Evolutionary conservation across 1,140 invertebrate genomes (phyloP).

Genomic region (Conopomorpha cramerella): DNA sequence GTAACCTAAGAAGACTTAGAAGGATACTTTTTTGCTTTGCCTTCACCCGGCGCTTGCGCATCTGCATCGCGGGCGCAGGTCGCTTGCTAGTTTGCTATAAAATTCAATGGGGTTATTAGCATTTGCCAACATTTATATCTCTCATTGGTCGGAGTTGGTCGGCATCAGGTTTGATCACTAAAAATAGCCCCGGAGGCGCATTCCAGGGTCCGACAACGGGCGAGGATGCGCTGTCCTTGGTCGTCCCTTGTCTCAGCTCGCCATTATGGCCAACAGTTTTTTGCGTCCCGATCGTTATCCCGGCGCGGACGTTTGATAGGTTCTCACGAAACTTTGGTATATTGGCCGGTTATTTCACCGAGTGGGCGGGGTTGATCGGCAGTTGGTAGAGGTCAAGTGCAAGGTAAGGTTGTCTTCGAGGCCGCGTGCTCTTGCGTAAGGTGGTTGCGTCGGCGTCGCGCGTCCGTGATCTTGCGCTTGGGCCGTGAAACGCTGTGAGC

Average conservation of each 20-base stretch:
- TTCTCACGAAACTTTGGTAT: constrained; percentile 52
- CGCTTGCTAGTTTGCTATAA: constrained; percentile 12
- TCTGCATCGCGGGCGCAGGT: constrained; percentile 1
- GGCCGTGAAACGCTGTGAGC: no score
- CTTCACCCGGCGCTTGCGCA: no score
- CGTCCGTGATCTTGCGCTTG: no score
- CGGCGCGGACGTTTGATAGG: constrained; percentile 36
- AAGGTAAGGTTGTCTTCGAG: no score
- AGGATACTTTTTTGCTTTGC: no score
- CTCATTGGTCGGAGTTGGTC: constrained; percentile 17
- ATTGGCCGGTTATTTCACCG: no score
- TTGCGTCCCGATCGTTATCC: constrained; percentile 47
- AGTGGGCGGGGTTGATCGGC: no score
- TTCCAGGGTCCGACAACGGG: constrained; percentile 21
- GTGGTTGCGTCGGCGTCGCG: no score
- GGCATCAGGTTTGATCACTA: constrained; percentile 44
- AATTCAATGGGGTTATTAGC: constrained; percentile 18
- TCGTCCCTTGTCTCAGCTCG: constrained; percentile 18
- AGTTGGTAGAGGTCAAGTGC: no score
- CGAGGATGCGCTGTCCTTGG: constrained; percentile 32
- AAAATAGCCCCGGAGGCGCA: constrained; percentile 46
- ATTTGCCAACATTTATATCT: constrained; percentile 25
- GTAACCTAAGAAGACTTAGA: no score
- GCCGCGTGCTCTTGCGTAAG: no score
- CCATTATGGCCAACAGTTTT: constrained; percentile 48